Percentiles rank a stretch among this genome's conserved stretches.
phyloP scores from a whole-genome alignment of 30 jellyfish, hydroid and myxozoan genomes.

The Calvadosia cruxmelitensis region DNA sequence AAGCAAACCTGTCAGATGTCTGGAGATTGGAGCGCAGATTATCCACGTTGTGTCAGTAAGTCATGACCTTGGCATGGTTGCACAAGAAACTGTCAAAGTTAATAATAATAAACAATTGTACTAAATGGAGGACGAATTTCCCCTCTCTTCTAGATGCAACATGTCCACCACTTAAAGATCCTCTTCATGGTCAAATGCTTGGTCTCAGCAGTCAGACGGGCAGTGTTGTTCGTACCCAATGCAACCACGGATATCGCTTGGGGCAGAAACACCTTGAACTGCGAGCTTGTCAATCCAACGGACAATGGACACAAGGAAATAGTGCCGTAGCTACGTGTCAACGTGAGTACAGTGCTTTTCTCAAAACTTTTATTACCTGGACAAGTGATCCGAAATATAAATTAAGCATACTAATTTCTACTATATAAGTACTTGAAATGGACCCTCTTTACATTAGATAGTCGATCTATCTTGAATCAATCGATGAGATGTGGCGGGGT shows the following conservation, averaged over 20 bases:
- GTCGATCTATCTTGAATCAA: background rate
- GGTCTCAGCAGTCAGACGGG: slow-evolving; percentile 53
- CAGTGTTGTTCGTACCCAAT: slow-evolving; percentile 60
- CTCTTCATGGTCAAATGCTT: slow-evolving; percentile 52
- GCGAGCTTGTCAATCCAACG: slow-evolving; percentile 62
- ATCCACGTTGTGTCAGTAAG: slow-evolving; percentile 75
- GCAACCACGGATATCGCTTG: slow-evolving; percentile 63
- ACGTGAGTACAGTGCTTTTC: slow-evolving; percentile 30
- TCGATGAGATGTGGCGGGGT: too few relatives aligned
- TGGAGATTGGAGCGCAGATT: slow-evolving; percentile 55
- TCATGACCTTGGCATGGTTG: background rate
- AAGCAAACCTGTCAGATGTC: slow-evolving; percentile 37
- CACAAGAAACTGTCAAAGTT: too few relatives aligned
- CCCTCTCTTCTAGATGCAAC: slow-evolving; percentile 6
- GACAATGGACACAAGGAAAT: slow-evolving; percentile 88
- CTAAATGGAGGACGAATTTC: too few relatives aligned
- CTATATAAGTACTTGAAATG: too few relatives aligned
- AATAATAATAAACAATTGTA: too few relatives aligned
- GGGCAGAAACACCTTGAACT: slow-evolving; percentile 30
- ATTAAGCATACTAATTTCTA: too few relatives aligned
- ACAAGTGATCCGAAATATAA: too few relatives aligned
- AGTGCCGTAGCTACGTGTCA: slow-evolving; percentile 42
- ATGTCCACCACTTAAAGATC: slow-evolving; percentile 18
- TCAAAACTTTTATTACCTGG: too few relatives aligned
- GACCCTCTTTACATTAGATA: background rate